A percentile compares a stretch with the other conserved stretches of the same genome.
These are phyloP conservation scores for Tetragnatha montana DNA, from an alignment of 2,888 invertebrate genomes.

Conservation along the genomic window DNA sequence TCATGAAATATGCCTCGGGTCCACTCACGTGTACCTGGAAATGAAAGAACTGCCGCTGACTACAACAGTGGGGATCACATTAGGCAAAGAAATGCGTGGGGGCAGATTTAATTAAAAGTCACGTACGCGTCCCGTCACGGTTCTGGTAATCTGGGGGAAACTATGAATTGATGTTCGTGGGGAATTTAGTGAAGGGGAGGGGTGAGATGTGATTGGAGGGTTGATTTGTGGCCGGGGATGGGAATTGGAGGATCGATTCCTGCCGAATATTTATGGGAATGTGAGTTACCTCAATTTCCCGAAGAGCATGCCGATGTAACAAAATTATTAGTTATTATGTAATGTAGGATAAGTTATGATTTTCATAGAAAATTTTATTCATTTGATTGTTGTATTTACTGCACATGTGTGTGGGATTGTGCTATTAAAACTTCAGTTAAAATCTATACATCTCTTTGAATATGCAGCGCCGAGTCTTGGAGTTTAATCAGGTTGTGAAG, in stretches of 20 bases:
- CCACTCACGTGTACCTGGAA: not conserved
- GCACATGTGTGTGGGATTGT: too few species aligned
- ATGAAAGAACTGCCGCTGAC: slow-evolving; percentile 14
- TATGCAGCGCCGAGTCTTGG: too few species aligned
- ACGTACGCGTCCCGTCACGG: slow-evolving; percentile 44
- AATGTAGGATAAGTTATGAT: too few species aligned
- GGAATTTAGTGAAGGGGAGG: slow-evolving; percentile 6
- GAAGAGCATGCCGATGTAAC: too few species aligned
- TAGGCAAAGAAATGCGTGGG: slow-evolving; percentile 30
- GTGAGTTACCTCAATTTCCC: not conserved
- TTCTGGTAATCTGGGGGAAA: slow-evolving; percentile 25
- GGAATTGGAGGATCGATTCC: not conserved
- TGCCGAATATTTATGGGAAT: not conserved
- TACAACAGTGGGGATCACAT: slow-evolving; percentile 3
- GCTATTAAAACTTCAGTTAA: too few species aligned
- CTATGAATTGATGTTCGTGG: slow-evolving; percentile 47
- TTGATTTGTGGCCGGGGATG: slow-evolving; percentile 12
- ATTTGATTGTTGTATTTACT: too few species aligned
- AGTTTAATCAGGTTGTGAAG: too few species aligned
- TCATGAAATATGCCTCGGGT: not conserved
- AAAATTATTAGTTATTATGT: too few species aligned
- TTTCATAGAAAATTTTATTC: too few species aligned
- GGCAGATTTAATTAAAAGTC: slow-evolving; percentile 54
- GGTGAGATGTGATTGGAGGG: slow-evolving; percentile 4
- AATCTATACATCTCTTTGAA: too few species aligned